These are phyloP conservation scores for Hoplodrina blanda DNA, from an alignment of 2,888 invertebrate species.

Conservation along the genomic window DNA sequence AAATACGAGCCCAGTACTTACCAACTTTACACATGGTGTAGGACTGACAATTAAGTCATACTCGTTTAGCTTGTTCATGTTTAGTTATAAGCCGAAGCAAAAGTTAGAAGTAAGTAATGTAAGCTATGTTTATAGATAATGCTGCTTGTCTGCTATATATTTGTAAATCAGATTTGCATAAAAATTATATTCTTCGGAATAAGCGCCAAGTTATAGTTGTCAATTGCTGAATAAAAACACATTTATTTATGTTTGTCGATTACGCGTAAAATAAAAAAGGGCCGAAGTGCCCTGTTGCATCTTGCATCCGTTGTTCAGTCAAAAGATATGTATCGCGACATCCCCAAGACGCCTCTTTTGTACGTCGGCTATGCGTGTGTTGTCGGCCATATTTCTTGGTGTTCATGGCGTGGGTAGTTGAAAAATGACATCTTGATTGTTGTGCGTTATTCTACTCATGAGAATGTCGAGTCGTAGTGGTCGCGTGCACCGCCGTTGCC, in stretches of 20 bases:
- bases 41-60: conserved; percentile 58
- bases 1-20: conserved; percentile 75
- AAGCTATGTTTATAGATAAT: conserved; percentile 26
- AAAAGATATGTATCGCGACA: conserved; percentile 87
- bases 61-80: conserved; percentile 56
- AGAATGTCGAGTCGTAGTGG: conserved; percentile 84
- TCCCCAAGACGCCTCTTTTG: conserved; percentile 85
- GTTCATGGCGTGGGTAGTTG: conserved; percentile 89
- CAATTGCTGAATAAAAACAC: conserved; percentile 63
- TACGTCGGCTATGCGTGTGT: conserved; percentile 83
- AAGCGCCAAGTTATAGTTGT: conserved; percentile 61
- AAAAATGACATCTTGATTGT: conserved; percentile 91
- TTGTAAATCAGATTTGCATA: conserved; percentile 46
- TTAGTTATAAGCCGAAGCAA: conserved; percentile 42
- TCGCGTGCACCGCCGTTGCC: conserved; percentile 88
- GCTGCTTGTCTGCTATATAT: conserved; percentile 31
- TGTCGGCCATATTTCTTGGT: conserved; percentile 89
- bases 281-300: conserved; percentile 79
- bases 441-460: conserved; percentile 89
- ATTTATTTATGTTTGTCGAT: conserved; percentile 72
- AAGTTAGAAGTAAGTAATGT: conserved; percentile 30
- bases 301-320: conserved; percentile 77
- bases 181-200: conserved; percentile 51
- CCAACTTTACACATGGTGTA: conserved; percentile 73
- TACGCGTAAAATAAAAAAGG: conserved; percentile 79